phyloP scores from a whole-genome alignment of 2,888 invertebrate species.

The Amaurobius ferox region DNA sequence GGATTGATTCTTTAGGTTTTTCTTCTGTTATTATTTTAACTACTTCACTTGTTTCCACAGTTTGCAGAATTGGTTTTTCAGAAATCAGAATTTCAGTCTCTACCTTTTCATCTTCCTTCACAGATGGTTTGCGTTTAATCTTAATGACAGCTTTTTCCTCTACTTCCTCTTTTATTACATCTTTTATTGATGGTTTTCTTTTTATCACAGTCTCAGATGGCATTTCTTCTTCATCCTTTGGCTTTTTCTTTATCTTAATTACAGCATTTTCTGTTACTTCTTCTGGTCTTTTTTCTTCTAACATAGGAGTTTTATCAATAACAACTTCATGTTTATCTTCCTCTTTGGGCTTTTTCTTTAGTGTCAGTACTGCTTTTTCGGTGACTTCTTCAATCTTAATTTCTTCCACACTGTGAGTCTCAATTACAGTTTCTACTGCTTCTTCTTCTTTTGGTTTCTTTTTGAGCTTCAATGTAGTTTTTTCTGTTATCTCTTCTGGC shows the following conservation, averaged over 20 bases:
- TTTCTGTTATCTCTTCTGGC: slow-evolving; percentile 35
- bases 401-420: background rate
- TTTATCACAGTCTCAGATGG: background rate
- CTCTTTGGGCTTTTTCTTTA: slow-evolving; percentile 54
- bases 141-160: slow-evolving; percentile 27
- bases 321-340: slow-evolving; percentile 18
- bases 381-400: slow-evolving; percentile 32
- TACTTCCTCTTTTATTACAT: slow-evolving; percentile 1
- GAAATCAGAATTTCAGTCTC: background rate
- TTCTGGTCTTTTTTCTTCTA: slow-evolving; percentile 4
- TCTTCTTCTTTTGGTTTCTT: slow-evolving; percentile 41
- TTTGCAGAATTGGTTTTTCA: slow-evolving; percentile 16
- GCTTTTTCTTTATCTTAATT: background rate
- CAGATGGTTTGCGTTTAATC: background rate
- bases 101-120: slow-evolving; percentile 13
- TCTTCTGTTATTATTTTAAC: slow-evolving; percentile 31
- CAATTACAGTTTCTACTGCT: slow-evolving; percentile 9
- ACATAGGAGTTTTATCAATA: background rate
- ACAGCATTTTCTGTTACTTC: background rate
- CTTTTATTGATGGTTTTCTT: background rate
- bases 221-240: background rate
- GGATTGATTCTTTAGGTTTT: slow-evolving; percentile 38
- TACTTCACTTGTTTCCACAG: slow-evolving; percentile 15
- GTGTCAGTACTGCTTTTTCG: slow-evolving; percentile 34
- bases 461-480: slow-evolving; percentile 45